phyloP scores from a whole-genome alignment of 2,113 vertebrate species.

The Aphelocoma coerulescens region DNA sequence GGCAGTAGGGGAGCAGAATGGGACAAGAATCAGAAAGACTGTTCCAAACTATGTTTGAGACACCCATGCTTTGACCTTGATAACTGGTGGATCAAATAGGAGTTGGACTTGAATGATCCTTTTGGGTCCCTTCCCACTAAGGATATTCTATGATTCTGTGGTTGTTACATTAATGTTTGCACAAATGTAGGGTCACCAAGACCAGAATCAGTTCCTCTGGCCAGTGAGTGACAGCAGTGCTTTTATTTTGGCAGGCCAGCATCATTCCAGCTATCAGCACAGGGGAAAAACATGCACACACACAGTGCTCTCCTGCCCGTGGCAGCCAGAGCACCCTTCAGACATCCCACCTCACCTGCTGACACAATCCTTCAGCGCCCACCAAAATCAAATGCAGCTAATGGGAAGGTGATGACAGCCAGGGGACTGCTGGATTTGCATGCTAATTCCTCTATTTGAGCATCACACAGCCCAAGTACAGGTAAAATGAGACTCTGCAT shows the following conservation, averaged over 20 bases:
- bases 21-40: neutral
- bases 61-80: neutral
- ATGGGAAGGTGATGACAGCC: conserved; percentile 81
- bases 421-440: conserved; percentile 60
- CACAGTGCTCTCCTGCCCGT: neutral
- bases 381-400: conserved; percentile 74
- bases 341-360: conserved; percentile 72
- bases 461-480: neutral
- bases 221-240: neutral
- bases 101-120: neutral
- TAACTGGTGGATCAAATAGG: neutral
- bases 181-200: neutral
- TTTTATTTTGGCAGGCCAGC: conserved; percentile 24
- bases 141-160: neutral
- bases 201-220: neutral
- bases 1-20: neutral
- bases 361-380: conserved; percentile 71
- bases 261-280: neutral
- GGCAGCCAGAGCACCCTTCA: conserved; percentile 62
- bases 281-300: neutral
- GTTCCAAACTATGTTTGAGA: neutral
- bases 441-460: conserved; percentile 14
- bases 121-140: neutral
- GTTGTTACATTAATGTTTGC: neutral
- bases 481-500: neutral